Evolutionary conservation across 92 coral and sea anemone genomes (phyloP).

Genomic region (Muricea muricata): DNA sequence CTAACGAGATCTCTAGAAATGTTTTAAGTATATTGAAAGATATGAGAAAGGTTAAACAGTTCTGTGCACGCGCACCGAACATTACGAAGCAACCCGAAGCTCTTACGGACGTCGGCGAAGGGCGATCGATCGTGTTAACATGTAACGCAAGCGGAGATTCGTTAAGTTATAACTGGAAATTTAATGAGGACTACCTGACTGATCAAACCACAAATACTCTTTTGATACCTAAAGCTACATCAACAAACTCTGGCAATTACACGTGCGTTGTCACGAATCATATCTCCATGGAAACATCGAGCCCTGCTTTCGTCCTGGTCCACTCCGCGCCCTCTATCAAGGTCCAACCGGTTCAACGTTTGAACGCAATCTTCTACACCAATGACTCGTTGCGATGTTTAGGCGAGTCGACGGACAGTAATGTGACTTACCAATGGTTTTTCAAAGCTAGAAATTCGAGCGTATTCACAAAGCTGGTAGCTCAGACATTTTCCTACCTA

Average conservation of each 20-base stretch:
- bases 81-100: slow-evolving; percentile 74
- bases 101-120: slow-evolving; percentile 63
- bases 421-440: slow-evolving; percentile 74
- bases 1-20: slow-evolving; percentile 49
- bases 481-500: slow-evolving; percentile 61
- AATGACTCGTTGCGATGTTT: slow-evolving; percentile 58
- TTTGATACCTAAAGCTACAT: slow-evolving; percentile 38
- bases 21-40: slow-evolving; percentile 55
- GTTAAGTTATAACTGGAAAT: slow-evolving; percentile 67
- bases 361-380: slow-evolving; percentile 55
- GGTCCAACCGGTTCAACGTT: slow-evolving; percentile 62
- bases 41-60: slow-evolving; percentile 43
- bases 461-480: slow-evolving; percentile 24
- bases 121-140: slow-evolving; percentile 52
- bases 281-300: slow-evolving; percentile 61
- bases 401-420: slow-evolving; percentile 48
- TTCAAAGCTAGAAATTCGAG: slow-evolving; percentile 48
- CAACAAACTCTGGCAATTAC: slow-evolving; percentile 68
- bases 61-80: slow-evolving; percentile 79
- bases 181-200: slow-evolving; percentile 52
- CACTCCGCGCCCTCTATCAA: slow-evolving; percentile 72
- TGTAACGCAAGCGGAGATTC: slow-evolving; percentile 66
- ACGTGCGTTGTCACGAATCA: slow-evolving; percentile 76
- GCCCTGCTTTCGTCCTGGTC: slow-evolving; percentile 65
- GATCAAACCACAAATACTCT: slow-evolving; percentile 40